Percentiles rank a stretch among this genome's conserved stretches.
phyloP scores from a whole-genome alignment of 2,113 vertebrate genomes.

The Numida meleagris region DNA sequence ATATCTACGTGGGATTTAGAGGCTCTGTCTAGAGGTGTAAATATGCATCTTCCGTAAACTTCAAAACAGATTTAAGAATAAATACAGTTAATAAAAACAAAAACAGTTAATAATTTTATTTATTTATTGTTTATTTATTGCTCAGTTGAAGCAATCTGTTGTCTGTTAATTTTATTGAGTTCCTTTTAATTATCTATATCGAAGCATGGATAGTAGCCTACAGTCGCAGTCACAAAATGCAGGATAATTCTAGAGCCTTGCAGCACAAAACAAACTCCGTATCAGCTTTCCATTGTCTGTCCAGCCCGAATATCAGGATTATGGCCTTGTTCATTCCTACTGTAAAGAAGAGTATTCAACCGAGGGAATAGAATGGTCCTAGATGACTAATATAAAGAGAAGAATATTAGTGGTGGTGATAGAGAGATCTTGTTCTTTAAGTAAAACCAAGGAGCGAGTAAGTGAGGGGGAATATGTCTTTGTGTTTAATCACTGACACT shows the following conservation, averaged over 20 bases:
- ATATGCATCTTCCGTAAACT: background rate
- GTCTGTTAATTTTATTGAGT: background rate
- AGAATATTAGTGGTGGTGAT: background rate
- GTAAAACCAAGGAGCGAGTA: background rate
- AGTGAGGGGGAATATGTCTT: background rate
- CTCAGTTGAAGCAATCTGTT: background rate
- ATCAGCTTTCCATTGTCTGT: background rate
- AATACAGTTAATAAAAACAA: background rate
- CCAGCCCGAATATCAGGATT: background rate
- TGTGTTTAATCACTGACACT: background rate
- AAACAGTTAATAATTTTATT: background rate
- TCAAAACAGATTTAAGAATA: background rate
- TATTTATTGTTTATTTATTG: background rate
- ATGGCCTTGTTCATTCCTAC: background rate
- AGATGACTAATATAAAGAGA: background rate
- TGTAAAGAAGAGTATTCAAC: background rate
- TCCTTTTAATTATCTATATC: fast-evolving
- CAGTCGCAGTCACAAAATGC: background rate
- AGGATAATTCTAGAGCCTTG: background rate
- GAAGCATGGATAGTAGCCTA: background rate
- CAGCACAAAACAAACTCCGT: background rate
- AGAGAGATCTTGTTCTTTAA: background rate
- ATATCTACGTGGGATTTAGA: background rate
- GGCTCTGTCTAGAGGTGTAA: background rate
- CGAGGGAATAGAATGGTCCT: background rate